Base-by-base conservation (phyloP, 2,888 invertebrate species). In the Tuta absoluta region DNA sequence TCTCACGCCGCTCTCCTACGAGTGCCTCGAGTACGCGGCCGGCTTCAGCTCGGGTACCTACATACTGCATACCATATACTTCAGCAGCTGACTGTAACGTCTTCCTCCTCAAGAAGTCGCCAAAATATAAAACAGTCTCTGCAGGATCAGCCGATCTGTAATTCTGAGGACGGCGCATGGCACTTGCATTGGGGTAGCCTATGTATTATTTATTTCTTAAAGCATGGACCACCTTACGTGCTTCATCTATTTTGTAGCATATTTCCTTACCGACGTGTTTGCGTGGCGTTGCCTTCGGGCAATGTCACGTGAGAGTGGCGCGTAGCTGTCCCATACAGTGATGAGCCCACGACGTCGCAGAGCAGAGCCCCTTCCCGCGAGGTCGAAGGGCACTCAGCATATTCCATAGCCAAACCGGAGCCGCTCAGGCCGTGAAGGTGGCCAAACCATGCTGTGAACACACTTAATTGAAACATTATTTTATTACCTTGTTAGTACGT, bases 11-110 rank as follows among this genome's bases (percentile, higher is more conserved):
- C 87, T 99, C 0, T 98, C 98, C 0, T 99, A 99, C 80, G 99
- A 99, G 85, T 96, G 98, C 65, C 89, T 99, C 65, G 99, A 99
- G 82, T 99, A 98, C 87, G 99, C 99, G 0, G 98, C 99, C 0
- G 99, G 99, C 2, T 99, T 99, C 85, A 95, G 95, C 82, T 96
- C 96, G 71, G 93, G 93, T 88, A 76, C 73, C 12, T 24, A 23
- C 7, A 14, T 19, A 17, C 51, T 14, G 14, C 14, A 12, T 2
- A 14, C 3, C 14, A 37, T 41, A 14, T 14, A 41, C 12, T 19
- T 2, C 8, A 2, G 49, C 2, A n/a, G 14, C 1, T 12, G 14
- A 12, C 2, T 1, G 17, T 2, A 48, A 48, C 1, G 17, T 48
- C 14, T 7, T 8, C 12, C 1, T 11, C 8, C 38, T 1, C 38